phyloP scores from a whole-genome alignment of 2,113 vertebrate species.

The Pluvialis apricaria region DNA sequence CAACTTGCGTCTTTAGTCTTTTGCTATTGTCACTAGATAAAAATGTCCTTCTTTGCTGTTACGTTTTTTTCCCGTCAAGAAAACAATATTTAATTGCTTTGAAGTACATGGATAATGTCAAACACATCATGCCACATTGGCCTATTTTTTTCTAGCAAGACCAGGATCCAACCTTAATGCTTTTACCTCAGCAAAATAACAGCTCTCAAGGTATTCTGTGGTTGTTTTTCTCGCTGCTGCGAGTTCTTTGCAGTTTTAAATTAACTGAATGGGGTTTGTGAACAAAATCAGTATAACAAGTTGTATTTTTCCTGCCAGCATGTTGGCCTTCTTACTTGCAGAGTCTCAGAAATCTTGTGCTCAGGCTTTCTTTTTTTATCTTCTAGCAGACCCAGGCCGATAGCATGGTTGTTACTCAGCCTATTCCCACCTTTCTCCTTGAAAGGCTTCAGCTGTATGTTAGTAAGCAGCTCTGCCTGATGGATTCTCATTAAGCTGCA shows the following conservation, averaged over 20 bases:
- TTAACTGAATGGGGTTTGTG: not conserved
- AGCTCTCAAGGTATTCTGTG: not conserved
- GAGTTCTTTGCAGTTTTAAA: not conserved
- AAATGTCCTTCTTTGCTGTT: not conserved
- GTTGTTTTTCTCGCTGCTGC: not conserved
- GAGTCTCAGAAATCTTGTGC: not conserved
- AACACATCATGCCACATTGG: not conserved
- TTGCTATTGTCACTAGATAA: not conserved
- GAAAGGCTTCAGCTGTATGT: not conserved
- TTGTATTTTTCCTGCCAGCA: constrained; percentile 14
- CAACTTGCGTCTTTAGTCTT: not conserved
- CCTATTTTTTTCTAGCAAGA: not conserved
- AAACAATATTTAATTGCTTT: not conserved
- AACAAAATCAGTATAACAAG: not conserved
- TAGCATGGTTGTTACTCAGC: not conserved
- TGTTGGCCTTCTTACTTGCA: not conserved
- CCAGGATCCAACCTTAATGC: not conserved
- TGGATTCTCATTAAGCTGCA: constrained; percentile 54
- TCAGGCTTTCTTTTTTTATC: constrained; percentile 3
- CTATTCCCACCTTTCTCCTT: not conserved
- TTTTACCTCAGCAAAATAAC: not conserved
- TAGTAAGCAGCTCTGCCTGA: constrained; percentile 46
- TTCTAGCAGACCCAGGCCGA: not conserved
- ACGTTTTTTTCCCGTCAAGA: not conserved
- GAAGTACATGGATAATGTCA: not conserved